Base-by-base conservation (phyloP, 1,140 invertebrate species). In the Drosophila sproati region DNA sequence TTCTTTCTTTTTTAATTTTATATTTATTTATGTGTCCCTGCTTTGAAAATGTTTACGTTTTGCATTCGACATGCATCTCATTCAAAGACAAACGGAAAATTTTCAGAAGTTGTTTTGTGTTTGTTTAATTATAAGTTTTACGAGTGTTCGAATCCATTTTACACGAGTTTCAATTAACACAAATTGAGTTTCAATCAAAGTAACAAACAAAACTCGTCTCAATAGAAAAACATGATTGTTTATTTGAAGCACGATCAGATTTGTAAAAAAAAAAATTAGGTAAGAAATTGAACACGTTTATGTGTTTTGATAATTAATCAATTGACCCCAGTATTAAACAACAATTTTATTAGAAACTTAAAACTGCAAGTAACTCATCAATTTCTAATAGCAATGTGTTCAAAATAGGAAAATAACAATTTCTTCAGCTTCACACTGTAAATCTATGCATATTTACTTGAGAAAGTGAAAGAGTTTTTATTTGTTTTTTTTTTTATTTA, bases 1-100 rank as follows among this genome's bases (percentile, higher is more conserved):
- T 47, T 45, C 47, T 35, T 34, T 66, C 66, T 77, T 48, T 76
- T 28, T 59, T 76, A 8, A 39, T 80, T 59, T 76, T 39, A 39
- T 80, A 59, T 20, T 20, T 20, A 56, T 64, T 80, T 70, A 64
- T 20, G 32, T 37, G 68, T 74, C 41, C 31, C 41, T 59, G 41
- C 31, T 35, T 48, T 28, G 50, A 28, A 32, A 10, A 41, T 34
- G n/a, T 55, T 77, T 31, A 71, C 31, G 71, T 39, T 68, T 64
- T 73, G 68, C 54, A 64, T 68, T 66, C 52, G 43, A 5, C 20
- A 60, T 60, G 34, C 34, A 51, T 12, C 20, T 35, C 5, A 50
- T 67, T 50, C 20, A 55, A 39, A 28, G 4, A 10, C 3, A 4
- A 35, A 54, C 7, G 10, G 29, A 59, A 51, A 39, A 6, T 12